Base-by-base conservation (phyloP, 2,888 invertebrate species). In the Andrena bicolor region DNA sequence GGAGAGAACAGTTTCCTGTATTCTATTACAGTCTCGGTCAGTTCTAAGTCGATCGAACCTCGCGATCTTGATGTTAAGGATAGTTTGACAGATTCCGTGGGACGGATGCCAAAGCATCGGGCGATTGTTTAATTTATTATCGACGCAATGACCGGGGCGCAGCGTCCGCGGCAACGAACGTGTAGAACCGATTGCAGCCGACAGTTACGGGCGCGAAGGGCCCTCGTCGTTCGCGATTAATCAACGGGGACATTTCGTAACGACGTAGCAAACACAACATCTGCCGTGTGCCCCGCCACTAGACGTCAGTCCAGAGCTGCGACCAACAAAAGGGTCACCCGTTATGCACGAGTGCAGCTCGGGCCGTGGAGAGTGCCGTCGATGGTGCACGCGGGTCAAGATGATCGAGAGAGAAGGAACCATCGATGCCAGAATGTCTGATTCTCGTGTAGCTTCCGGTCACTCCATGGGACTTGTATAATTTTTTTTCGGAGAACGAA, bases 191-290 rank as follows among this genome's bases (percentile, higher is more conserved):
- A 90, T 92, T 91, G 92, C 87, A 82, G 81, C 80, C 84, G 91
- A 91, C 91, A 91, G 91, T 91, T 91, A 88, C 91, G 89, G 88
- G 88, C 86, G 90, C 90, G 82, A 89, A 92, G 91, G 86, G 91
- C 83, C 83, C 90, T 91, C 88, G 84, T 89, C 85, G 88, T 87
- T 80, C 81, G 90, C 90, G 90, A 92, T 92, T 92, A 91, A 92
- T 92, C 92, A 92, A 86, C 85, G 86, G 69, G 86, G 88, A 91
- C 91, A 91, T 91, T 92, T 91, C 87, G 91, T 89, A 90, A 89
- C 89, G 88, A 88, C 89, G 86, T 87, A 76, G 85, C 87, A 86
- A 41, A 91, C 90, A 86, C 86, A 90, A 89, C 90, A 90, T 88
- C 87, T 88, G 85, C 84, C 85, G 85, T 81, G 65, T 85, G 84